Conservation (phyloP, 2,113 vertebrate genomes). For the Carassius carassius region DNA sequence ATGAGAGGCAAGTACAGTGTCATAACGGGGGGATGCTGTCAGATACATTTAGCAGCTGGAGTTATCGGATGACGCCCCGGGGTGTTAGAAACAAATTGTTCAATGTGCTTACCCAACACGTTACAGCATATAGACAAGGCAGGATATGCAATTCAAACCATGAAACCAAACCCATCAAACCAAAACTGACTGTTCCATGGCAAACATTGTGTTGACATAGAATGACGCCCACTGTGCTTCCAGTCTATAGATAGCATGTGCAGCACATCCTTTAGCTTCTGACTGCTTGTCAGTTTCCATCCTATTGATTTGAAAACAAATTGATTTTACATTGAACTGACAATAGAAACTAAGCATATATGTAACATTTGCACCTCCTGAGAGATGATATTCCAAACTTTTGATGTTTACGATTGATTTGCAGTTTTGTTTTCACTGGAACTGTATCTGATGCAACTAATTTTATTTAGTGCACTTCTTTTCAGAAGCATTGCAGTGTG, state of each 20-base stretch:
- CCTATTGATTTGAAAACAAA: slow-evolving; percentile 28
- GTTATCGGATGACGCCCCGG: slow-evolving; percentile 41
- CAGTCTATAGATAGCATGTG: background rate
- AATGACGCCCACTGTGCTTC: slow-evolving; percentile 1
- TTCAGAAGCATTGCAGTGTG: no score
- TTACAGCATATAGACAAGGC: slow-evolving; percentile 31
- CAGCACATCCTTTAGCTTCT: slow-evolving; percentile 7
- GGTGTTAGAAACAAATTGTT: slow-evolving; percentile 48
- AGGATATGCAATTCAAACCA: slow-evolving; percentile 18
- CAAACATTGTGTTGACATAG: slow-evolving; percentile 13
- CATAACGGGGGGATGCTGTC: slow-evolving; percentile 52
- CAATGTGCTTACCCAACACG: slow-evolving; percentile 31
- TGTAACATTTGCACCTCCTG: background rate
- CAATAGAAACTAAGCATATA: background rate
- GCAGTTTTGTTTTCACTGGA: background rate
- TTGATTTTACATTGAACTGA: slow-evolving; percentile 12
- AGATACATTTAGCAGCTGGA: slow-evolving; percentile 56
- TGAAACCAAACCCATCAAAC: background rate
- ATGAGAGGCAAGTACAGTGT: slow-evolving; percentile 44
- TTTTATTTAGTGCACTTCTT: no score
- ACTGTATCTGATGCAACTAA: background rate
- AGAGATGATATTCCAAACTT: background rate
- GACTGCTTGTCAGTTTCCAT: slow-evolving; percentile 14
- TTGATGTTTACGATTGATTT: background rate
- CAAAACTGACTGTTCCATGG: background rate